Conservation (phyloP, 1,140 invertebrate genomes). For the Manduca sexta region DNA sequence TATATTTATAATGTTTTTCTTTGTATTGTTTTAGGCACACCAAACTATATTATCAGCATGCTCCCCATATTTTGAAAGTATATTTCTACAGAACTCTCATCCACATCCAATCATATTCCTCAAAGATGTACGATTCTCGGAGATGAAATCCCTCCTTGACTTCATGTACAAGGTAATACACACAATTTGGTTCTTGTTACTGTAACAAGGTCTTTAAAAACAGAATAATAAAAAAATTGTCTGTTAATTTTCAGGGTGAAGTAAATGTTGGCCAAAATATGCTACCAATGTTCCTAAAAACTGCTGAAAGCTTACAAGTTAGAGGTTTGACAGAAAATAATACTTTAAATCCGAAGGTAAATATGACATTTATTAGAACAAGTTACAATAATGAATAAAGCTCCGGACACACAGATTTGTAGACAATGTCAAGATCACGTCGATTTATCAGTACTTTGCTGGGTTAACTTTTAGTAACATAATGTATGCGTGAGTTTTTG, state of each 20-base stretch:
- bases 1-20: slow-evolving; percentile 2
- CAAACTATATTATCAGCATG: slow-evolving; percentile 95
- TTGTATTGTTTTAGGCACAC: slow-evolving; percentile 79
- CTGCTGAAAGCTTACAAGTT: slow-evolving; percentile 92
- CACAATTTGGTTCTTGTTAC: background rate
- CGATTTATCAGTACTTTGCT: too few relatives aligned
- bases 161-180: slow-evolving; percentile 87
- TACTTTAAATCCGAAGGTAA: slow-evolving; percentile 77
- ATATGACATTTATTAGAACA: slow-evolving; percentile 5
- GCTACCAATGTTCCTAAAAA: slow-evolving; percentile 91
- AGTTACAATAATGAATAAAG: too few relatives aligned
- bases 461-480: too few relatives aligned
- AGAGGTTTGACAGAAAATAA: slow-evolving; percentile 90
- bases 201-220: too few relatives aligned
- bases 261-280: slow-evolving; percentile 91
- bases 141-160: slow-evolving; percentile 90
- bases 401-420: too few relatives aligned
- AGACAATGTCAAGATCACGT: too few relatives aligned
- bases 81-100: slow-evolving; percentile 92
- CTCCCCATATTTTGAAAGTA: slow-evolving; percentile 95
- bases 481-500: too few relatives aligned
- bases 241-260: slow-evolving; percentile 78
- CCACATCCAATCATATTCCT: slow-evolving; percentile 94
- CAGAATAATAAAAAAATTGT: slow-evolving; percentile 1
- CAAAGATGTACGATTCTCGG: slow-evolving; percentile 89